phyloP scores from a whole-genome alignment of 2,113 vertebrate species.

The Alligator sinensis region DNA sequence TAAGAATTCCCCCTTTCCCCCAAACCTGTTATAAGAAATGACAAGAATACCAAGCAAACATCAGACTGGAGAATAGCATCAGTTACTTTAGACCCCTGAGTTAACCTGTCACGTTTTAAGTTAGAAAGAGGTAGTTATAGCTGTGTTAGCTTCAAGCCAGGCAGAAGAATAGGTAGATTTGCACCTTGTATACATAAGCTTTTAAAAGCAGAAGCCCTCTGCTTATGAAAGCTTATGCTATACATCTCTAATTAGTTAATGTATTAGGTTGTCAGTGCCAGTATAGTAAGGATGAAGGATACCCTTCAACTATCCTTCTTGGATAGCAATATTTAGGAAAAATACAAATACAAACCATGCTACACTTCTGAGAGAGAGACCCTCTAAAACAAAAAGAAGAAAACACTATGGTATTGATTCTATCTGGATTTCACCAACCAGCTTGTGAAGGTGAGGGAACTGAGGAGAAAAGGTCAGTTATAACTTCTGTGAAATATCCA shows the following conservation, averaged over 20 bases:
- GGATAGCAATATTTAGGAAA: neutral
- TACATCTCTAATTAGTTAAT: too few species aligned
- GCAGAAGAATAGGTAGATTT: too few species aligned
- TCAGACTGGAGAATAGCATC: neutral
- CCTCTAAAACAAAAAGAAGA: neutral
- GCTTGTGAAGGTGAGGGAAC: neutral
- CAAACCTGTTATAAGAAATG: neutral
- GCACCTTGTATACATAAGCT: too few species aligned
- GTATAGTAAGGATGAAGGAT: neutral
- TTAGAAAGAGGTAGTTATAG: too few species aligned
- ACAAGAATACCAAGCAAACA: neutral
- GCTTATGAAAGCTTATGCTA: too few species aligned
- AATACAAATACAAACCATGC: neutral
- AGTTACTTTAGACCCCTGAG: neutral
- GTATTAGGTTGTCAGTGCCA: neutral
- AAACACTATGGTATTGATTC: neutral
- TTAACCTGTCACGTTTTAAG: neutral
- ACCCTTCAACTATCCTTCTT: neutral
- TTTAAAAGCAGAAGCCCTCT: too few species aligned
- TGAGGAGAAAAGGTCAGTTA: neutral
- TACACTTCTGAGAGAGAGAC: neutral
- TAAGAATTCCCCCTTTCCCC: neutral
- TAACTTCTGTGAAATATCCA: neutral
- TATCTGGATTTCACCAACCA: neutral
- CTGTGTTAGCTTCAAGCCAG: too few species aligned